These are phyloP conservation scores for Scartelaos histophorus DNA, from an alignment of 2,113 vertebrate genomes.

Conservation along the genomic window DNA sequence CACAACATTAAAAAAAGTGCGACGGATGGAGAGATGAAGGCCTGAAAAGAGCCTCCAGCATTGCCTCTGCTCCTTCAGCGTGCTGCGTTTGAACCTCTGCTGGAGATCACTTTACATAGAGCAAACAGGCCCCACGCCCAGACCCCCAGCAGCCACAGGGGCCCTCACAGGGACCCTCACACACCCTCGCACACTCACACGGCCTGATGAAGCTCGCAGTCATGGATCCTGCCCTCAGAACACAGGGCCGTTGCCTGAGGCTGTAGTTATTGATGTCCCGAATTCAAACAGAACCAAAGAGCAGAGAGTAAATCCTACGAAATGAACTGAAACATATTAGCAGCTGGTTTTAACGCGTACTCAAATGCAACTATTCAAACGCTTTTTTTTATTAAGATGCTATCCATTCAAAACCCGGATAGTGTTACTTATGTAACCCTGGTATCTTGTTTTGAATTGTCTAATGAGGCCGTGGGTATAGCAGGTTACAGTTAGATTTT, in stretches of 20 bases:
- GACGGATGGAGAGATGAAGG: conserved; percentile 40
- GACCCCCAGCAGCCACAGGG: conserved; percentile 23
- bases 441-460: no score
- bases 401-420: neutral
- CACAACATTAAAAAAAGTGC: conserved; percentile 46
- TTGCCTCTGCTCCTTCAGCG: neutral
- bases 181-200: conserved; percentile 9
- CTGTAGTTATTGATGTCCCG: neutral
- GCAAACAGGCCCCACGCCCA: conserved; percentile 7
- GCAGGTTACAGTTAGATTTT: no score
- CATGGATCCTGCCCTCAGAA: conserved; percentile 19
- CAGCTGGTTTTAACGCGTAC: no score
- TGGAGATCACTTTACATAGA: conserved; percentile 28
- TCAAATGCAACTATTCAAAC: no score
- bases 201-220: neutral
- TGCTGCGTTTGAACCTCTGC: conserved; percentile 27
- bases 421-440: no score
- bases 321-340: neutral
- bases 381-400: no score
- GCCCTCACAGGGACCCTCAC: conserved; percentile 12
- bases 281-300: neutral
- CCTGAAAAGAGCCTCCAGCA: conserved; percentile 31
- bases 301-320: neutral
- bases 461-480: no score
- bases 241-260: neutral